Evolutionary conservation across 1,140 invertebrate genomes (phyloP), one percentile per base, ranked within the genome.

Genomic region (Aphelenchoides besseyi): DNA sequence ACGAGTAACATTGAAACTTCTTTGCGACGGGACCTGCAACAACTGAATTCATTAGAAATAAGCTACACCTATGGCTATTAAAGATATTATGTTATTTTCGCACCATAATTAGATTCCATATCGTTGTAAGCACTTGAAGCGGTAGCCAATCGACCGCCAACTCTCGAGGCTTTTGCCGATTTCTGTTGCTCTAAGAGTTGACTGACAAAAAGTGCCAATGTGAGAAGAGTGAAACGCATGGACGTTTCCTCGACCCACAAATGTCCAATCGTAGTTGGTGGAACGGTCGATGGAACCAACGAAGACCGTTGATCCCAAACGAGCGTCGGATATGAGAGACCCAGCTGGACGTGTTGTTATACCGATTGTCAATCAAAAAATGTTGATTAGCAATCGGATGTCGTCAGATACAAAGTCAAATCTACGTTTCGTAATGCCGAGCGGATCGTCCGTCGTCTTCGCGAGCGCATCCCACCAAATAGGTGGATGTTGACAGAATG

Each of bases 1-100:
- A 82, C 5, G 78, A 81, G 55, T 73, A 82, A 61, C 81, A 82
- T 71, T 82, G 79, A 52, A 81, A 72, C 70, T 79, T 70, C 12
- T 72, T 59, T 29, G 77, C 73, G 3, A 79, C 66, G 54, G 79
- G 64, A 37, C 74, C 81, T 78, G 70, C 29, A 81, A 74, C 30
- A 16, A 68, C 53, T 64, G 16, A 33, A 59, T n/a, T 18, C n/a
- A 61, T 2, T 52, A 35, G 59, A 2, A 18, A 2, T 61, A n/a
- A n/a, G 28, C n/a, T n/a, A 61, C 30, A 61, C n/a, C 18, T n/a
- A 30, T 61, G 59, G 59, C 28, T 30, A 1, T 23, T n/a, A 61
- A 18, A 61, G 30, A 61, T n/a, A 18, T 61, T 18, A n/a, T 30
- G n/a, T 61, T 2, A 1, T 18, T 61, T 18, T n/a, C n/a, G 30